Conservation (phyloP, 2,113 vertebrate genomes). For the Dermatemys mawii region DNA sequence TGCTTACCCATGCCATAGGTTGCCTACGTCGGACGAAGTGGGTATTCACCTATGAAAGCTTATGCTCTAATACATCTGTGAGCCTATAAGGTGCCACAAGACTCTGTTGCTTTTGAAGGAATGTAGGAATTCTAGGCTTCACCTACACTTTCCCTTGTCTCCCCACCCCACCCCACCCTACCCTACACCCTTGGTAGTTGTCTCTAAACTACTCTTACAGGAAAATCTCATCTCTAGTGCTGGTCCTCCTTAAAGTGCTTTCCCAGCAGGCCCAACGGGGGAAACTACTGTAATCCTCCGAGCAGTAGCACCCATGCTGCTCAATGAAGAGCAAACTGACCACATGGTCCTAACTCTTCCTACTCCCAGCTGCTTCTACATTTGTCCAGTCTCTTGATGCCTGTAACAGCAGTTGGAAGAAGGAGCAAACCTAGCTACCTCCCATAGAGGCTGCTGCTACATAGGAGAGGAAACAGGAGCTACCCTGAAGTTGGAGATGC, state of each 20-base stretch:
- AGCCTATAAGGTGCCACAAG: too few relatives aligned
- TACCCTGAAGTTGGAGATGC: neutral
- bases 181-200: neutral
- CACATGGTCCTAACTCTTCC: neutral
- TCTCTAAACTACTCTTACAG: neutral
- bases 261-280: neutral
- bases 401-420: neutral
- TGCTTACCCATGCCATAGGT: too few relatives aligned
- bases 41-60: too few relatives aligned
- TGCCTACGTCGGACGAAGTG: too few relatives aligned
- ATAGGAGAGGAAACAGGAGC: neutral
- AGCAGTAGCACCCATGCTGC: neutral
- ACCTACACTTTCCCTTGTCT: neutral
- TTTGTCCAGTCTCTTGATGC: neutral
- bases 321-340: neutral
- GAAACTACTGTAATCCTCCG: neutral
- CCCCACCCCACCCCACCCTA: neutral
- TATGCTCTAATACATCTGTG: too few relatives aligned
- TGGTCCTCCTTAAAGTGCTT: neutral
- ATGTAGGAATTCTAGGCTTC: fast-evolving
- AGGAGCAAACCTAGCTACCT: neutral
- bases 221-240: neutral
- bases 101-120: too few relatives aligned
- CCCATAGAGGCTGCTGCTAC: fast-evolving
- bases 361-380: constrained; percentile 2